Evolutionary conservation across 1,140 invertebrate species (phyloP), one percentile per base, ranked within the genome.

Genomic region (Cyclargus thomasi): DNA sequence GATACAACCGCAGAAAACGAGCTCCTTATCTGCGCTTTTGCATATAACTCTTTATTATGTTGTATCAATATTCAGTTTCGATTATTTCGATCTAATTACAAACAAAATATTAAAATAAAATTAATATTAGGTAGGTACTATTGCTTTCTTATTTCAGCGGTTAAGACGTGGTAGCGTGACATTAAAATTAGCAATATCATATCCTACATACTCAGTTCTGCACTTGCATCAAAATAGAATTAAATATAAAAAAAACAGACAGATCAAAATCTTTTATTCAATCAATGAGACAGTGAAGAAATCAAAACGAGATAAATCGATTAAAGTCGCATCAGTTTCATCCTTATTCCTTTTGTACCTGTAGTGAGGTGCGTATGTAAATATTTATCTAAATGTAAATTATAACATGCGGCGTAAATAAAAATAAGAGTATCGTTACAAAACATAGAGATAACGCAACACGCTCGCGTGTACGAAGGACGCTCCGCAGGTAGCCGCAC

Each of bases 381-480:
- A 47, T 47, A 47, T 47, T 47, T 47, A 47, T 47, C 39, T 8
- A 47, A 47, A 47, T 47, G 39, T 47, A 47, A 47, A 47, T 47
- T 47, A 47, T 47, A 47, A 16, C 39, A 47, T 47, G 39, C 39
- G 10, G 39, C 14, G 39, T 47, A 20, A 20, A 59, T 59, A 59
- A 59, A 59, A 65, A 65, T 65, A 53, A 65, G 64, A 65, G 20
- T 65, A 65, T 53, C 21, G 21, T 23, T 65, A 53, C 55, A 59
- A 59, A 59, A 59, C 20, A 20, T 18, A 18, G 18, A 55, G 16
- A 47, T 64, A 47, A 47, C 21, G 35, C 47, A 64, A 47, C 21
- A 64, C 21, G 64, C 55, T 57, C 35, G 65, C 65, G 65, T 66
- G 65, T 57, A 17, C 55, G 65, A 66, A 66, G 65, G 65, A 29